phyloP scores from a whole-genome alignment of 2,888 invertebrate species.

The Euplagia quadripunctaria region DNA sequence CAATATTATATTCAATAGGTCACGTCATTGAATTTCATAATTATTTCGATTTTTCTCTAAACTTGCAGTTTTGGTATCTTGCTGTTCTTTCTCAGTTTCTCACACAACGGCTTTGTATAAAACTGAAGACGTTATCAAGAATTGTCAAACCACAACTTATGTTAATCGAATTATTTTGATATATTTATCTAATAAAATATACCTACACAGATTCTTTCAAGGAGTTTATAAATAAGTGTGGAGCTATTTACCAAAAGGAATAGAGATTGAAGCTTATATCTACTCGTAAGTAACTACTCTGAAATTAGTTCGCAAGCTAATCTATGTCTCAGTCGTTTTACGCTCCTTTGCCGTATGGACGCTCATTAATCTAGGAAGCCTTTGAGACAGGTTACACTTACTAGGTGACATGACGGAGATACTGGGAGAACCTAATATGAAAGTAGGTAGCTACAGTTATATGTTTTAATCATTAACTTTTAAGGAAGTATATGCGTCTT shows the following conservation, averaged over 20 bases:
- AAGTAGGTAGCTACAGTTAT: not conserved
- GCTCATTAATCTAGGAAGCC: constrained; percentile 36
- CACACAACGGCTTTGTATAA: no score
- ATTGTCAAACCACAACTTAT: no score
- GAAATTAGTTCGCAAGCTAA: constrained; percentile 42
- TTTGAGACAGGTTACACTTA: constrained; percentile 21
- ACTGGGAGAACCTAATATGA: not conserved
- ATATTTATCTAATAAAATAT: no score
- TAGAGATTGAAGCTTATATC: not conserved
- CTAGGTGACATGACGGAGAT: not conserved
- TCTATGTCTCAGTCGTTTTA: constrained; percentile 33
- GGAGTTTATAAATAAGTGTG: not conserved
- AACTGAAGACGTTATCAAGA: no score
- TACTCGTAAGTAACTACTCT: not conserved
- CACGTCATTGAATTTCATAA: no score
- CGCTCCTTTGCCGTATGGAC: constrained; percentile 25
- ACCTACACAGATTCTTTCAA: not conserved
- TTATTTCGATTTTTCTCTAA: no score
- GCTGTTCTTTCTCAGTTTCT: no score
- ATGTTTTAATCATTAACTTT: not conserved
- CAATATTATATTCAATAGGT: no score
- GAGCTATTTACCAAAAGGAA: not conserved
- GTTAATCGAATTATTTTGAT: not conserved
- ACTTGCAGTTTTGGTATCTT: no score
- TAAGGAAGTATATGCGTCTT: not conserved